Evolutionary conservation across 2,113 vertebrate species (phyloP).

Genomic region (cat (Felis catus)): F.catus_Fca126_mat1.0 CM031418.1:58736501-58737000

Average conservation of each 20-base stretch:
- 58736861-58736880: neutral
- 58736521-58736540: neutral
- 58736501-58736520: neutral
- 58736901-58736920: neutral
- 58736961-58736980: neutral
- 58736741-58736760: neutral
- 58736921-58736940: neutral
- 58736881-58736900: neutral
- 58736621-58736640: neutral
- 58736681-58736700: neutral
- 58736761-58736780: neutral
- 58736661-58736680: neutral
- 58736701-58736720: neutral
- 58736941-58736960: neutral
- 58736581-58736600: neutral
- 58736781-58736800: neutral
- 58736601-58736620: neutral
- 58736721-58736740: neutral
- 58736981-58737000: neutral
- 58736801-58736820: neutral
- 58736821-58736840: neutral
- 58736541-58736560: neutral
- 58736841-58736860: conserved; percentile 3
- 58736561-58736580: conserved; percentile 23
- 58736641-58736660: neutral